Base-by-base conservation (phyloP, 2,888 invertebrate species). In the Ligdia adustata region DNA sequence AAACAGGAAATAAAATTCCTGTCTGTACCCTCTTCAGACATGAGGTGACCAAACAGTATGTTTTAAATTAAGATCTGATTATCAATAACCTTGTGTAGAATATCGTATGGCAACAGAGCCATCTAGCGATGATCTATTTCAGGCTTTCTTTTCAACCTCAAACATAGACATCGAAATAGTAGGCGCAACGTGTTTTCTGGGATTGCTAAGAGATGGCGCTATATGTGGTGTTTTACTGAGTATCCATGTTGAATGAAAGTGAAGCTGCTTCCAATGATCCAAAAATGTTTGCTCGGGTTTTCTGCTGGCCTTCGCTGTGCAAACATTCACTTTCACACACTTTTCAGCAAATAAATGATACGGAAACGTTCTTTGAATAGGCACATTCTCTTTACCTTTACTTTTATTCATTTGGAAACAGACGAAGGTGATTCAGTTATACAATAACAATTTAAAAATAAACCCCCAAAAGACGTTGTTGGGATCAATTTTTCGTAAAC, bases 321-420 rank as follows among this genome's bases (percentile, higher is more conserved):
- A 54, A 72, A 63, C 24, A 38, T 38, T 74, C 52, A 81, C 85
- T 89, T 87, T 88, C 83, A 80, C 82, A 60, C 56, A 62, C 43
- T 71, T 76, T 78, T 79, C 70, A 73, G 72, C 76, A 75, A 80
- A 80, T 75, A 75, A 62, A 73, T 72, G 12, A 75, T 75, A 75
- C 80, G 83, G 83, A 83, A 80, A 82, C 69, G 70, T 64, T 56
- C 6, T 14, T 18, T 34, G 51, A 62, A 55, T 60, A 67, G 64
- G 62, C 57, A 78, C 75, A 82, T 74, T 82, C 77, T 77, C 76
- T 79, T 79, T 67, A 58, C 75, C 71, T 71, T 79, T 73, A 73
- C 77, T 69, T 42, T 24, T 58, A 63, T 67, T 57, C 55, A 70
- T 76, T 79, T 75, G 62, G 72, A 58, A 66, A 55, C 58, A 55